Evolutionary conservation across 53 echinoderm and acorn worm genomes (phyloP).

Genomic region (Crossaster papposus): DNA sequence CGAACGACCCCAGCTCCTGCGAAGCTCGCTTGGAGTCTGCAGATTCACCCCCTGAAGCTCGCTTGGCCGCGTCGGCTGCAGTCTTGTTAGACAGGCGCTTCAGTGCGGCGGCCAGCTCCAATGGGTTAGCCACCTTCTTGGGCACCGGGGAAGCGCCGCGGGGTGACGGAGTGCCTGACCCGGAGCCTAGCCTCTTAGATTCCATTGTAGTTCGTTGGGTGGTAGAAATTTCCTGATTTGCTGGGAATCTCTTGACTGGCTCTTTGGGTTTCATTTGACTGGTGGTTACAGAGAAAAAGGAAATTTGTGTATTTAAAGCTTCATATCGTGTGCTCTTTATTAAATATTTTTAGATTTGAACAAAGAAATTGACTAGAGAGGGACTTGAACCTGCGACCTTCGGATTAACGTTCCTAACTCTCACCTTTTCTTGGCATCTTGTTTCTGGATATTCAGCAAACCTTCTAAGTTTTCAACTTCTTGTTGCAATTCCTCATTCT

Average conservation of each 20-base stretch:
- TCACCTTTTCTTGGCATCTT: slow-evolving; percentile 63
- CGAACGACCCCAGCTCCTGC: slow-evolving; percentile 23
- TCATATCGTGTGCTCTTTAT: too few species aligned
- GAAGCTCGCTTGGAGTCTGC: slow-evolving; percentile 36
- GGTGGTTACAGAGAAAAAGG: not conserved
- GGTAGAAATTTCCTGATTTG: slow-evolving; percentile 41
- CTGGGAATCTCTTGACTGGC: slow-evolving; percentile 36
- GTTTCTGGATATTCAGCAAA: slow-evolving; percentile 53
- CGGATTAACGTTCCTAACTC: too few species aligned
- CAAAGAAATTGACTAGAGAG: too few species aligned
- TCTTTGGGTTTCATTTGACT: slow-evolving; percentile 59
- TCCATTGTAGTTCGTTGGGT: slow-evolving; percentile 27
- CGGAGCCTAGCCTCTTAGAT: not conserved
- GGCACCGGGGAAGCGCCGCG: slow-evolving; percentile 22
- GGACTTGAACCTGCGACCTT: too few species aligned
- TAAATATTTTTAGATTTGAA: too few species aligned
- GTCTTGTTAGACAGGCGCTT: slow-evolving; percentile 61
- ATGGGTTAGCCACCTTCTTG: slow-evolving; percentile 45
- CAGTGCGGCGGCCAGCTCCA: slow-evolving; percentile 63
- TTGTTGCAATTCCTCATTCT: slow-evolving; percentile 63
- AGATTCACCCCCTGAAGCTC: not conserved
- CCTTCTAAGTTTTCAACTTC: slow-evolving; percentile 62
- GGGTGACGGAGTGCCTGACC: slow-evolving; percentile 47
- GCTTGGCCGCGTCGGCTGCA: slow-evolving; percentile 31
- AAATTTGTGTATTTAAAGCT: too few species aligned